These are phyloP conservation scores for Drosophila parabipectinata DNA, from an alignment of 1,140 invertebrate species.

Conservation along the genomic window DNA sequence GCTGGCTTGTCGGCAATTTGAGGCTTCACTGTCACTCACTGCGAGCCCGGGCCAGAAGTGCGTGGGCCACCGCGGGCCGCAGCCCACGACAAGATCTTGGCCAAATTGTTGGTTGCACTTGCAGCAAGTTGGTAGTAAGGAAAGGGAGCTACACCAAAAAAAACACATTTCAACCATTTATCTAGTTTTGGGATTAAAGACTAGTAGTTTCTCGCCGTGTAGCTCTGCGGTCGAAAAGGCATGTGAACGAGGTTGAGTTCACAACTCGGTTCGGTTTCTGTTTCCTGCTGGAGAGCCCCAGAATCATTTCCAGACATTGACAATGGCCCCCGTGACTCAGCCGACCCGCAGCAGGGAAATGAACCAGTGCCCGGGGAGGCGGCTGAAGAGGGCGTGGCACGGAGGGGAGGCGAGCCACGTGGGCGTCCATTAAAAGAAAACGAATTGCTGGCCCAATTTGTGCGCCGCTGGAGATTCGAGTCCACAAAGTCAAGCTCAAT, in stretches of 20 bases:
- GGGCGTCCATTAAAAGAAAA: constrained; percentile 67
- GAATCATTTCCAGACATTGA: constrained; percentile 60
- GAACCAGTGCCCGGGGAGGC: background rate
- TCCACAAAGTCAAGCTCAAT: constrained; percentile 48
- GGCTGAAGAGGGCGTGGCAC: constrained; percentile 1
- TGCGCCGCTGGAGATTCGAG: constrained; percentile 47
- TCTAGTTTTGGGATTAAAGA: background rate
- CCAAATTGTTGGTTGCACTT: constrained; percentile 72
- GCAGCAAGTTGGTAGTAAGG: constrained; percentile 21
- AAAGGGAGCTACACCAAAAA: background rate
- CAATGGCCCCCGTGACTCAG: constrained; percentile 52
- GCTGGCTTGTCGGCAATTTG: constrained; percentile 69
- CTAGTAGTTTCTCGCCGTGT: background rate
- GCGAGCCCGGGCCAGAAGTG: constrained; percentile 26
- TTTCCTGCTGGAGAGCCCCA: constrained; percentile 18
- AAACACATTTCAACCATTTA: background rate
- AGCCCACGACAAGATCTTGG: constrained; percentile 69
- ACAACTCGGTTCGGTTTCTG: constrained; percentile 15
- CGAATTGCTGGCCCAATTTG: constrained; percentile 70
- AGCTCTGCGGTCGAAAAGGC: constrained; percentile 54
- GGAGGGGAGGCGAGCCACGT: constrained; percentile 27
- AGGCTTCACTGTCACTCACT: constrained; percentile 74
- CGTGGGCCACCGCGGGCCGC: constrained; percentile 44
- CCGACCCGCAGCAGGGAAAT: constrained; percentile 20
- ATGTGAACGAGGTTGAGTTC: constrained; percentile 27